These are phyloP conservation scores for Pedicia rivosa DNA, from an alignment of 2,888 invertebrate species.

Conservation along the genomic window DNA sequence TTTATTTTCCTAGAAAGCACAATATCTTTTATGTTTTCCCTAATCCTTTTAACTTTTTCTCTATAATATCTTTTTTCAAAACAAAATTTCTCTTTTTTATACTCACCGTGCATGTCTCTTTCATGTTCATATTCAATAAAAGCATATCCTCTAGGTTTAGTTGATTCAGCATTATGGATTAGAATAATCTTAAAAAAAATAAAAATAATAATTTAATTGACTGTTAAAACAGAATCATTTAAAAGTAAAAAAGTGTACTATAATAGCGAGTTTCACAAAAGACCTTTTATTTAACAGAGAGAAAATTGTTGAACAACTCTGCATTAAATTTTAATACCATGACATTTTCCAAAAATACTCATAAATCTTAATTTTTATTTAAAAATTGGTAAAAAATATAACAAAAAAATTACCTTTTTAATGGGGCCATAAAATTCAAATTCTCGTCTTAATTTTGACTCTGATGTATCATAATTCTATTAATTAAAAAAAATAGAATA, in stretches of 20 bases:
- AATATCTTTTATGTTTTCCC: background rate
- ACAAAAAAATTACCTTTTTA: slow-evolving; percentile 59
- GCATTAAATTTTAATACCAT: background rate
- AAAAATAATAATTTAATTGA: too few species aligned
- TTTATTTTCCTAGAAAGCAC: too few species aligned
- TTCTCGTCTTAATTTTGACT: slow-evolving; percentile 90
- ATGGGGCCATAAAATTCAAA: slow-evolving; percentile 97
- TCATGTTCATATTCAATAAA: slow-evolving; percentile 99
- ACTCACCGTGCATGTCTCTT: slow-evolving; percentile 99
- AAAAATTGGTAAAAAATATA: background rate
- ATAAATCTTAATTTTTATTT: background rate
- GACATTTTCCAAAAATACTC: too few species aligned
- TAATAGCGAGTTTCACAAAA: too few species aligned
- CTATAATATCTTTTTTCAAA: background rate
- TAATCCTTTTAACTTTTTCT: background rate
- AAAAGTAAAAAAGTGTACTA: too few species aligned
- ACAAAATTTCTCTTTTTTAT: slow-evolving; percentile 15
- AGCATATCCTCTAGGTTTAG: slow-evolving; percentile 95
- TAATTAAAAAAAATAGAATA: slow-evolving; percentile 21
- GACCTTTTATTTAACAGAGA: too few species aligned
- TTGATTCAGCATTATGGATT: slow-evolving; percentile 69
- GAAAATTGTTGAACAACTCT: background rate
- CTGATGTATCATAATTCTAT: slow-evolving; percentile 97
- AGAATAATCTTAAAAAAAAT: slow-evolving; percentile 61
- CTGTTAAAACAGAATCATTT: too few species aligned